Evolutionary conservation across 2,113 vertebrate genomes (phyloP), one percentile per base, ranked within the genome.

Genomic region (Myiozetetes cayanensis): DNA sequence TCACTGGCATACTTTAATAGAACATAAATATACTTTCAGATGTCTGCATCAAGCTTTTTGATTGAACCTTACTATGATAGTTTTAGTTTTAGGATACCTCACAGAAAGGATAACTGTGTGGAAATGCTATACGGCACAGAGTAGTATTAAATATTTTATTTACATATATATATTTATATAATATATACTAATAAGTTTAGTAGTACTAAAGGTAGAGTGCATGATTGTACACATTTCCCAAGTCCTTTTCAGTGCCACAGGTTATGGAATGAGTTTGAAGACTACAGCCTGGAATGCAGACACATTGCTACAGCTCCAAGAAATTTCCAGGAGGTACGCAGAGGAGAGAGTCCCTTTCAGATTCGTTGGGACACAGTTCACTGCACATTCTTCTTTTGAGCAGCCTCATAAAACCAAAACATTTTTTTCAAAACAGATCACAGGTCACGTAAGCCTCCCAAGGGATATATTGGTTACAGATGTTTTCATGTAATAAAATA

Each of bases 401-500:
- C 61, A 86, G 80, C 46, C 90, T 96, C 21, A 1, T 96, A 96
- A 97, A 97, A 93, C 53, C 21, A 4, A 96, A 95, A 94, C 94
- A 96, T 97, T 97, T 96, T 95, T 94, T 93, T 91, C 81, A 43
- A 65, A 76, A 93, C 65, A 97, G 92, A 98, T 97, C 96, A 97
- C 90, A 90, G 96, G 94, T 94, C 97, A 97, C 61, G 35, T 94
- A 95, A 83, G 82, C 92, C 94, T 97, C 97, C 95, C 97, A 88
- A 88, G 95, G 94, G 96, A 97, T 94, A 96, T 95, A 96, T 85
- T 96, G 87, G 94, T 95, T 97, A 96, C 97, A 98, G 97, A 97
- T 97, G 96, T 97, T 97, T 98, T 97, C 88, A 65, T 95, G 81
- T 86, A 95, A 95, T 96, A 97, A 97, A 96, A 96, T 94, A 96